These are phyloP conservation scores for Acrobasis repandana DNA, from an alignment of 2,888 invertebrate genomes.

Conservation along the genomic window DNA sequence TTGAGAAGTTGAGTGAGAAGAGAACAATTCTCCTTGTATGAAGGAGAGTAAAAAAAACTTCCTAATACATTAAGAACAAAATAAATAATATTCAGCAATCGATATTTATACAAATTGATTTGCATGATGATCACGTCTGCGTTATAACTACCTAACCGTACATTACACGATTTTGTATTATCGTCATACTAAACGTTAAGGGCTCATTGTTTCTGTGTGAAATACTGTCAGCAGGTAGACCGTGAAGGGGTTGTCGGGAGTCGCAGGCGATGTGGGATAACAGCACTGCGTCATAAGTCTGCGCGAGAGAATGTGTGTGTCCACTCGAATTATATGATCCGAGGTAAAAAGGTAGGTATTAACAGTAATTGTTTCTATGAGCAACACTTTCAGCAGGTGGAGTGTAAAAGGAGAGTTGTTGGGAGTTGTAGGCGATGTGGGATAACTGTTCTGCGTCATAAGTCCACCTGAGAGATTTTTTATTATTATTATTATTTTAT, in stretches of 20 bases:
- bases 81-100: neutral
- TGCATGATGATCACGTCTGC: neutral
- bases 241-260: slow-evolving; percentile 57
- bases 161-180: slow-evolving; percentile 37
- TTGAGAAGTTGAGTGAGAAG: too few species aligned
- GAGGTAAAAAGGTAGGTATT: too few species aligned
- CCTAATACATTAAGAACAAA: too few species aligned
- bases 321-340: neutral
- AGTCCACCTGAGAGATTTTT: too few species aligned
- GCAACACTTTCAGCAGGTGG: too few species aligned
- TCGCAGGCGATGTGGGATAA: slow-evolving; percentile 74
- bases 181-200: slow-evolving; percentile 73
- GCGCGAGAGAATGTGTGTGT: neutral
- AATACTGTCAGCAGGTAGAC: slow-evolving; percentile 63
- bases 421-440: too few species aligned
- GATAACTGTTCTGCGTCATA: too few species aligned
- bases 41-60: too few species aligned
- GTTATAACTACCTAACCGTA: neutral
- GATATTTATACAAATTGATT: neutral
- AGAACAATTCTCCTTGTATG: too few species aligned
- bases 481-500: too few species aligned
- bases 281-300: slow-evolving; percentile 43
- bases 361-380: too few species aligned
- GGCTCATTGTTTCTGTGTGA: slow-evolving; percentile 78
- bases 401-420: too few species aligned